These are phyloP conservation scores for Xanthia icteritia DNA, from an alignment of 2,888 invertebrate species.

Conservation along the genomic window DNA sequence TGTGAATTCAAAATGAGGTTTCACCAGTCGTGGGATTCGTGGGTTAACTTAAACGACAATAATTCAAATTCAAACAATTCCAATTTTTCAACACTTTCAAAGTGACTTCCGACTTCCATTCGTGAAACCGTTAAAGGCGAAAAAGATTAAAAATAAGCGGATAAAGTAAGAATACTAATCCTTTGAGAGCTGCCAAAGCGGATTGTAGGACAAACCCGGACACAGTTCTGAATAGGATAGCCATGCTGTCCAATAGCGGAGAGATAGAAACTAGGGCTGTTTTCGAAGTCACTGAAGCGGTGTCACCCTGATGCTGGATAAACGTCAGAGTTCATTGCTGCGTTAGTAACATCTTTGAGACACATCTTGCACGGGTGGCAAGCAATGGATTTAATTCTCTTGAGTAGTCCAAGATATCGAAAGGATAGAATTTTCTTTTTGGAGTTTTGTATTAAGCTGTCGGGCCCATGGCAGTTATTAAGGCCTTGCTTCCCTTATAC, in stretches of 20 bases:
- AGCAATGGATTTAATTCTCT: conserved; percentile 12
- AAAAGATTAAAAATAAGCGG: conserved; percentile 43
- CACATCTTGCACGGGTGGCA: not conserved
- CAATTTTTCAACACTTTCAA: conserved; percentile 7
- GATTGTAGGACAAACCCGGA: conserved; percentile 48
- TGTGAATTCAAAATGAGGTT: not conserved
- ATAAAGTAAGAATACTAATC: conserved; percentile 46
- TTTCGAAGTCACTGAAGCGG: conserved; percentile 7
- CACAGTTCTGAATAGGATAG: conserved; percentile 39
- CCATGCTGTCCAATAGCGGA: conserved; percentile 12
- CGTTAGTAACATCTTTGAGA: conserved; percentile 7
- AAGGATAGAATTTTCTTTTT: conserved; percentile 1
- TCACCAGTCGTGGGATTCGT: not conserved
- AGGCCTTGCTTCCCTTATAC: too few species aligned
- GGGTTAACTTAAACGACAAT: not conserved
- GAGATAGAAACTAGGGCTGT: conserved; percentile 1
- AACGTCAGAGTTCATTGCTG: conserved; percentile 24
- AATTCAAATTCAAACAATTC: conserved; percentile 12
- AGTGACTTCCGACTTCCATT: conserved; percentile 9
- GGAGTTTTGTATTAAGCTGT: not conserved
- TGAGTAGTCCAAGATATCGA: not conserved
- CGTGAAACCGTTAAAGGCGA: conserved; percentile 12
- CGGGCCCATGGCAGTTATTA: too few species aligned
- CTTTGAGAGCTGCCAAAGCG: conserved; percentile 35
- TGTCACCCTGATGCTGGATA: conserved; percentile 33